Evolutionary conservation across 2,888 invertebrate genomes (phyloP).

Genomic region (Unio delphinus): DNA sequence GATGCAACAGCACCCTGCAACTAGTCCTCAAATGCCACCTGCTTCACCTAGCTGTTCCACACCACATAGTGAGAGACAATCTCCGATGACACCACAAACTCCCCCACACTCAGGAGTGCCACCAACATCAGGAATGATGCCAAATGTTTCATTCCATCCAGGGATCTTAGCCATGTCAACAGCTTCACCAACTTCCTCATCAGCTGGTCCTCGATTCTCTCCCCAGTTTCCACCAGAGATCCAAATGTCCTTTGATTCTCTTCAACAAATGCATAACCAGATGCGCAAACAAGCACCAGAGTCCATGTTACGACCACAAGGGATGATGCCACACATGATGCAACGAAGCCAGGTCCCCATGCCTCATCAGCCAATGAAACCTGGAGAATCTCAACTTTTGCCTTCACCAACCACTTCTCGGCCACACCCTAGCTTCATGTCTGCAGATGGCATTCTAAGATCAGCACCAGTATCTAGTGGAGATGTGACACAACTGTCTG

Average conservation of each 20-base stretch:
- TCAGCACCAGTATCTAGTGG: no score
- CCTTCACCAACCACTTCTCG: not conserved
- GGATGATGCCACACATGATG: no score
- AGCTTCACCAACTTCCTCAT: slow-evolving; percentile 27
- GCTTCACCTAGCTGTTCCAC: slow-evolving; percentile 3
- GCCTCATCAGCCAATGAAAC: slow-evolving; percentile 1
- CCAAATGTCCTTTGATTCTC: no score
- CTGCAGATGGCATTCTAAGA: no score
- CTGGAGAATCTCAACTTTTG: not conserved
- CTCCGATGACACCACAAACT: slow-evolving; percentile 19
- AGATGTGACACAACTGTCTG: no score
- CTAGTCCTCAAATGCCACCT: not conserved
- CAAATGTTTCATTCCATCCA: slow-evolving; percentile 7
- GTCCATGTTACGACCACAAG: no score
- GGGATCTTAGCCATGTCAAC: slow-evolving; percentile 8
- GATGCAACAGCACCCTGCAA: slow-evolving; percentile 5
- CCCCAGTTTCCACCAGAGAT: no score
- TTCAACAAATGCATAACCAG: no score
- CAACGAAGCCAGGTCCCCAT: not conserved
- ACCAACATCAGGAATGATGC: slow-evolving; percentile 27
- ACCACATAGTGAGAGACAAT: slow-evolving; percentile 9
- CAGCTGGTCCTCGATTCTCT: slow-evolving; percentile 3
- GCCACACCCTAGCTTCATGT: not conserved
- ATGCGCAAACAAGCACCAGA: no score
- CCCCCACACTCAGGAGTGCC: slow-evolving; percentile 21